Evolutionary conservation across 2,888 invertebrate genomes (phyloP).

Genomic region (Drosophila nigritarsus): DNA sequence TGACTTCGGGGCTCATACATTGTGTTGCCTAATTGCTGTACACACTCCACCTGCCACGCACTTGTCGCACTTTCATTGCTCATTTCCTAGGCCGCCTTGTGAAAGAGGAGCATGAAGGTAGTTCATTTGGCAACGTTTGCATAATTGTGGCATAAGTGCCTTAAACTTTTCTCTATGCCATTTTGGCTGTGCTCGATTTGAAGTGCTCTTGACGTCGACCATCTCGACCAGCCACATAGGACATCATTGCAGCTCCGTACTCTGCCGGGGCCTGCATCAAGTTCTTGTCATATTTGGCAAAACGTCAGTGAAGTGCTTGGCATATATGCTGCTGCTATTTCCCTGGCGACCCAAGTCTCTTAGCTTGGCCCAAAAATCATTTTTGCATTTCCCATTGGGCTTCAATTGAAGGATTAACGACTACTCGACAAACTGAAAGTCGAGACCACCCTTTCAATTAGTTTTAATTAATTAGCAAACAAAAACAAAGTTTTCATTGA

Average conservation of each 20-base stretch:
- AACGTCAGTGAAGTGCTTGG: slow-evolving; percentile 58
- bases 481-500: slow-evolving; percentile 60
- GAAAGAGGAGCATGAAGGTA: slow-evolving; percentile 16
- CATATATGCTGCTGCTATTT: slow-evolving; percentile 16
- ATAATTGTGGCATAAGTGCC: slow-evolving; percentile 62
- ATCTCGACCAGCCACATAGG: slow-evolving; percentile 6
- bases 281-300: slow-evolving; percentile 54
- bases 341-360: slow-evolving; percentile 11
- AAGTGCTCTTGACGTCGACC: slow-evolving; percentile 32
- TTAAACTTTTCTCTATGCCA: slow-evolving; percentile 53
- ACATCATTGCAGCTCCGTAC: slow-evolving; percentile 7
- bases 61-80: slow-evolving; percentile 51
- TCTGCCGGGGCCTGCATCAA: slow-evolving; percentile 33
- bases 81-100: slow-evolving; percentile 39
- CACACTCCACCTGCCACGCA: slow-evolving; percentile 43
- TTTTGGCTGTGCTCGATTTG: slow-evolving; percentile 41
- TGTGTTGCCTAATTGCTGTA: slow-evolving; percentile 50
- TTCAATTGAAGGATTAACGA: slow-evolving; percentile 69
- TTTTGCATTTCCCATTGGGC: slow-evolving; percentile 38
- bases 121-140: slow-evolving; percentile 57
- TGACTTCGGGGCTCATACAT: slow-evolving; percentile 16
- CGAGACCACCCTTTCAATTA: slow-evolving; percentile 67
- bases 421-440: slow-evolving; percentile 10
- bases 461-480: slow-evolving; percentile 77
- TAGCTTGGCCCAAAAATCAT: slow-evolving; percentile 40